Conservation (phyloP, 2,113 vertebrate species). For the Telmatochromis sp. region DNA sequence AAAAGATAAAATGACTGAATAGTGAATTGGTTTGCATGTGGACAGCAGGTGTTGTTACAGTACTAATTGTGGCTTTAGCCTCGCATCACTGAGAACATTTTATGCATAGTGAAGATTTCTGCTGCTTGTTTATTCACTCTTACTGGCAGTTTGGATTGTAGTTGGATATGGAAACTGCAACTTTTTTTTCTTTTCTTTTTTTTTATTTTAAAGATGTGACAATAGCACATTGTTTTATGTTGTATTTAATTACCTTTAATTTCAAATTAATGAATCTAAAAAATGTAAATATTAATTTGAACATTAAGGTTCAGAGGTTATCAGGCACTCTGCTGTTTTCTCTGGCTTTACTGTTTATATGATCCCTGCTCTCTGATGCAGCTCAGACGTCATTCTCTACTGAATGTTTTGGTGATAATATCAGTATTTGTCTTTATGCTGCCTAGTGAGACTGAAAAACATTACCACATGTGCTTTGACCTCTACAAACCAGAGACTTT, state of each 20-base stretch:
- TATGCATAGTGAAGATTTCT: background rate
- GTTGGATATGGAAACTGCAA: background rate
- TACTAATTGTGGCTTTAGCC: background rate
- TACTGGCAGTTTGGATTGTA: background rate
- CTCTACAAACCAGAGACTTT: background rate
- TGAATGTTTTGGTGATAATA: background rate
- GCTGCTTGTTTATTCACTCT: background rate
- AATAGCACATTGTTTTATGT: background rate
- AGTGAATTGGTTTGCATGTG: background rate
- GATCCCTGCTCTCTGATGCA: background rate
- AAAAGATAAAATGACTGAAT: background rate
- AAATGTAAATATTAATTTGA: background rate
- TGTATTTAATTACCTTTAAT: background rate
- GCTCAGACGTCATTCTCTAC: background rate
- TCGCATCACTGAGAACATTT: background rate
- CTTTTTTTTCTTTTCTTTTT: too few relatives aligned
- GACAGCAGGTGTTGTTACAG: background rate
- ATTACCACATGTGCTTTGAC: background rate
- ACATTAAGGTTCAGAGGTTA: background rate
- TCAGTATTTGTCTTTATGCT: background rate
- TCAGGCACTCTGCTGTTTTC: background rate
- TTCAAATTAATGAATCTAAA: background rate
- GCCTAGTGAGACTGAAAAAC: background rate
- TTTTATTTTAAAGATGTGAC: background rate
- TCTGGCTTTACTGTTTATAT: background rate